Base-by-base conservation (phyloP, 2,888 invertebrate genomes). In the Andrena marginata region DNA sequence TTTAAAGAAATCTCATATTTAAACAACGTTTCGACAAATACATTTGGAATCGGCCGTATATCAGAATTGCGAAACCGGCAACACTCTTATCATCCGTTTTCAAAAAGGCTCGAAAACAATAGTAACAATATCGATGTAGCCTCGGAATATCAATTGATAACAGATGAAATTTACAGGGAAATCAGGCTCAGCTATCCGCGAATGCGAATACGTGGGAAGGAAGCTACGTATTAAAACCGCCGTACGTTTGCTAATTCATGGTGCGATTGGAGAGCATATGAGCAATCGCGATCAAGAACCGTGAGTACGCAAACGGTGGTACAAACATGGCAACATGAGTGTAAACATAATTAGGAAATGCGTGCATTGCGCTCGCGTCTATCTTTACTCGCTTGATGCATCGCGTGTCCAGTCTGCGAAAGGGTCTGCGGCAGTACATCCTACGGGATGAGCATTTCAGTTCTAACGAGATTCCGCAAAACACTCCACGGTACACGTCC, bases 301-400 rank as follows among this genome's bases (percentile, higher is more conserved):
- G 64, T 54, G 23, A 42, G 56, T 42, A 60, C 35, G 72, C 71
- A 64, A 16, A 78, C 56, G 29, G 70, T 48, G 64, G 72, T 60
- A 54, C 35, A 54, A 72, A 33, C 60, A n/a, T 33, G 59, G 49
- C 67, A 51, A 23, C 42, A 42, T 48, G 54, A 72, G 56, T 71
- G 68, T 74, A 87, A 87, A 83, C 80, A 77, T 77, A 81, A 88
- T 87, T 89, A 78, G 76, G 73, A 76, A 77, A 72, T 71, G 71
- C 60, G 77, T 73, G 81, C 68, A 29, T 56, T 60, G 73, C 64
- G 51, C 54, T 59, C 64, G 75, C 64, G 76, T 85, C 83, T 82
- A 78, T 81, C 85, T 85, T 86, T 77, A 49, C 75, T 54, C 79
- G 70, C 48, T 42, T 68, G 69, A 80, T 77, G 77, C 74, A 62